Base-by-base conservation (phyloP, 2,113 vertebrate genomes). In the Chloropsis hardwickii region DNA sequence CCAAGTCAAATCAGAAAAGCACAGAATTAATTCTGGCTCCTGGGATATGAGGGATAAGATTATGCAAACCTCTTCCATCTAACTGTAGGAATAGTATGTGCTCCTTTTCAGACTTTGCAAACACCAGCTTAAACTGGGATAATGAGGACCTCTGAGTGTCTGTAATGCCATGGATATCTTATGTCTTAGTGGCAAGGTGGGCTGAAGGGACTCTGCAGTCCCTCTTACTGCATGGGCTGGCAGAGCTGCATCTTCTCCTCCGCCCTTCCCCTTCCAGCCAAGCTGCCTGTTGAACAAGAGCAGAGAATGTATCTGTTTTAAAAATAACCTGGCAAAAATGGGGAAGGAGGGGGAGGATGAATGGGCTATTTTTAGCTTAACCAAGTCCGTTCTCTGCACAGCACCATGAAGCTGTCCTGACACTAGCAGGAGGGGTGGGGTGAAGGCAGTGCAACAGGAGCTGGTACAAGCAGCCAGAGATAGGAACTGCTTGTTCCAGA, bases 1-100 rank as follows among this genome's bases (percentile, higher is more conserved):
- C 60, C 58, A 71, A 77, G 58, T 91, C 91, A 92, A 84, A 96
- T 95, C 86, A 93, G 87, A 81, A 88, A 93, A 97, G 84, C 65
- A 17, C 6, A 4, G 88, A 87, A 90, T 96, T 94, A 79, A 74
- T 94, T 84, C 92, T 90, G 54, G 54, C 94, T 95, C 81, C 72
- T 87, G 84, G 90, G 79, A 90, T 67, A 35, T 65, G 79, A 81
- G 50, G 54, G 82, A 81, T 87, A 74, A 91, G 85, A 93, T 96
- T 64, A 92, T 74, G 77, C 90, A 96, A 54, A 94, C 72, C 25
- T 86, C 42, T 83, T 44, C 60, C 51, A 76, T 51, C 81, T 53
- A 4, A n/a, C n/a, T 40, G 66, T 60, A 66, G 57, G 58, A 73
- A 11, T 10, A 70, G 47, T 39, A 14, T 2, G 0, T 56, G 37